Evolutionary conservation across 2,113 vertebrate species (phyloP).

Genomic region (Lagopus leucura): DNA sequence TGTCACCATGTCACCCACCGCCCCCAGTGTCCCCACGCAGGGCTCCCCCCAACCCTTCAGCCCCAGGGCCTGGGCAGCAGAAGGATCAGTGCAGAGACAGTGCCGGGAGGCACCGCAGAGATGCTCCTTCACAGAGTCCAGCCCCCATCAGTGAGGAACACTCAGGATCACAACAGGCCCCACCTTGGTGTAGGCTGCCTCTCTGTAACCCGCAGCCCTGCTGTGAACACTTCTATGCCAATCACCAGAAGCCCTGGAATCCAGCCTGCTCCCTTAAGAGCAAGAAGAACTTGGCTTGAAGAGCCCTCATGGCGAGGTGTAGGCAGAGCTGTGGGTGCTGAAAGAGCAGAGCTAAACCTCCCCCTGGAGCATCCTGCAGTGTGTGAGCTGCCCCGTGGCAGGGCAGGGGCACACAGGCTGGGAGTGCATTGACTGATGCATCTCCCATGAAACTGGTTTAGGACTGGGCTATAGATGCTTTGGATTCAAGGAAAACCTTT

Average conservation of each 20-base stretch:
- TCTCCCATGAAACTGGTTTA: neutral
- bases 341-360: neutral
- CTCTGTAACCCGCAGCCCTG: too few relatives aligned
- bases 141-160: accelerated
- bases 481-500: neutral
- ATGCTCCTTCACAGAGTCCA: accelerated
- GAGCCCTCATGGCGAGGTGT: accelerated
- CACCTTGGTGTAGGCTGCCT: too few relatives aligned
- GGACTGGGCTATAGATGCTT: neutral
- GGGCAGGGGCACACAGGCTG: too few relatives aligned
- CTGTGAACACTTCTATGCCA: neutral
- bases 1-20: neutral
- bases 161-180: neutral
- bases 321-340: neutral
- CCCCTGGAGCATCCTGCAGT: neutral
- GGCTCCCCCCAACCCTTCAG: neutral
- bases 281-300: neutral
- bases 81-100: neutral
- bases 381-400: neutral
- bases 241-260: neutral
- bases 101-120: neutral
- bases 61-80: neutral
- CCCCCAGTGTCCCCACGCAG: accelerated
- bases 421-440: neutral
- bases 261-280: neutral